Conservation (phyloP, 2,113 vertebrate species). For the Serinus canaria region DNA sequence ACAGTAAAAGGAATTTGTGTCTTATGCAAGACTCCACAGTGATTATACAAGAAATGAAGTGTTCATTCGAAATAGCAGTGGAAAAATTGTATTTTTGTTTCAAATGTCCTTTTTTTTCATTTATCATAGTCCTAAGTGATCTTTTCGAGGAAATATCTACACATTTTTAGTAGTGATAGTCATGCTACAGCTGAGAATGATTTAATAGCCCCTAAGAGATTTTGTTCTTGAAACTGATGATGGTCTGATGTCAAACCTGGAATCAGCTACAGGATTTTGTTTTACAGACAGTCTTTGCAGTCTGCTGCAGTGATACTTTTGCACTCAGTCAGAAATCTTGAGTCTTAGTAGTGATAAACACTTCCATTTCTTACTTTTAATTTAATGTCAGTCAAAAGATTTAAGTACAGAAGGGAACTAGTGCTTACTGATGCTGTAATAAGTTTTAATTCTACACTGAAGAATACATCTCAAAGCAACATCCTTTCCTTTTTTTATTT, state of each 20-base stretch:
- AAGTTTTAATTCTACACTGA: not conserved
- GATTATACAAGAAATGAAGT: not conserved
- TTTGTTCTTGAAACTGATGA: not conserved
- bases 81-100: not conserved
- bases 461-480: not conserved
- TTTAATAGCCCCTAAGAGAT: not conserved
- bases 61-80: not conserved
- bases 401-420: not conserved
- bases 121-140: not conserved
- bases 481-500: not conserved
- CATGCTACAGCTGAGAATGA: not conserved
- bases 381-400: not conserved
- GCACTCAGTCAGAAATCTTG: not conserved
- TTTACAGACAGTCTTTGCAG: not conserved
- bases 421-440: not conserved
- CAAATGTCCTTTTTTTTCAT: not conserved
- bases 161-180: not conserved
- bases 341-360: not conserved
- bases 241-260: not conserved
- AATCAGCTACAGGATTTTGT: not conserved
- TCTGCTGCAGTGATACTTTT: not conserved
- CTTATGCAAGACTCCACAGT: not conserved
- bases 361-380: not conserved
- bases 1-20: not conserved
- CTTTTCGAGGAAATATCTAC: not conserved